Conservation (phyloP, 2,888 invertebrate species). For the Adelphocoris suturalis region DNA sequence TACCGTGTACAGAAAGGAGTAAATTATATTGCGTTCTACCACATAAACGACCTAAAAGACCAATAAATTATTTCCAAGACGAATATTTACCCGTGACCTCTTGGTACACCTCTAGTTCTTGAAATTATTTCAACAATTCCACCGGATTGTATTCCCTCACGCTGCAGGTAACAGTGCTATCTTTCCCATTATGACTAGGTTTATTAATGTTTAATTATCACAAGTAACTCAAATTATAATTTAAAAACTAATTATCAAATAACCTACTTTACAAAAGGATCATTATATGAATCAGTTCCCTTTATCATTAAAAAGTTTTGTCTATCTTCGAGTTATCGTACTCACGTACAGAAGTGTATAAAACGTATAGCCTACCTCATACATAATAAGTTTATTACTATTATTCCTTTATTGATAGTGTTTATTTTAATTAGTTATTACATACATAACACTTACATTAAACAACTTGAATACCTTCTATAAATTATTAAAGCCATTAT, state of each 20-base stretch:
- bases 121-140: no score
- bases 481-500: constrained; percentile 74
- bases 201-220: constrained; percentile 61
- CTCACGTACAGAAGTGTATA: constrained; percentile 72
- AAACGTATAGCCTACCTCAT: constrained; percentile 73
- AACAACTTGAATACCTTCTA: constrained; percentile 73
- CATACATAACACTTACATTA: constrained; percentile 72
- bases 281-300: constrained; percentile 56
- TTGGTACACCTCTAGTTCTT: no score
- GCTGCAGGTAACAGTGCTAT: background rate
- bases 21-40: no score
- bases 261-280: constrained; percentile 58
- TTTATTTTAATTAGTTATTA: constrained; percentile 60
- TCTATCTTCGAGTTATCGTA: constrained; percentile 55
- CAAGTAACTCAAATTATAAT: constrained; percentile 33
- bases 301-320: constrained; percentile 55
- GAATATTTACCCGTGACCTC: no score
- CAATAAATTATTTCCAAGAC: no score
- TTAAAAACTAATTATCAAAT: background rate
- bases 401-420: constrained; percentile 67
- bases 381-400: constrained; percentile 59
- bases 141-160: background rate
- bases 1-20: no score
- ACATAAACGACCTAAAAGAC: no score
- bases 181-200: background rate